A percentile compares a stretch with the other conserved stretches of the same genome.
Conservation (phyloP, 2,888 invertebrate species). For the Agrochola lota region DNA sequence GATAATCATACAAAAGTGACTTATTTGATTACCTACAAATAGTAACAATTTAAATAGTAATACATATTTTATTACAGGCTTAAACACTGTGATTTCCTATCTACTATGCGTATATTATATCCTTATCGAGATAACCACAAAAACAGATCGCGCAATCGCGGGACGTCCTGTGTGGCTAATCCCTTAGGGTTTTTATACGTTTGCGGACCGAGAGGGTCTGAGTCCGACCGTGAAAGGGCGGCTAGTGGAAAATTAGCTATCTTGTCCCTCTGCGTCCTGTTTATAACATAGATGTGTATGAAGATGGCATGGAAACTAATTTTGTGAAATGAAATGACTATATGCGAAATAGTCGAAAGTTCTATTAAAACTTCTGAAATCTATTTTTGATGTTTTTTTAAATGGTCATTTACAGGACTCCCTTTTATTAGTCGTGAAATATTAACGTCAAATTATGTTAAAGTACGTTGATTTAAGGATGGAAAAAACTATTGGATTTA, state of each 20-base stretch:
- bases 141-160: neutral
- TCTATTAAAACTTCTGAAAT: neutral
- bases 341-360: neutral
- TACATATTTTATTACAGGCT: neutral
- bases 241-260: slow-evolving; percentile 60
- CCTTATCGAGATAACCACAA: neutral
- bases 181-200: slow-evolving; percentile 23
- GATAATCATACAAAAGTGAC: neutral
- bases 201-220: neutral
- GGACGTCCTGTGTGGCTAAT: neutral
- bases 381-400: neutral
- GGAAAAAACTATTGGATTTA: no score
- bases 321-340: neutral
- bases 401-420: no score
- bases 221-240: slow-evolving; percentile 7
- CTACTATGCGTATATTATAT: neutral
- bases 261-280: neutral
- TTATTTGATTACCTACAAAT: neutral
- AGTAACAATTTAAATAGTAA: neutral
- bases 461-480: no score
- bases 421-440: no score
- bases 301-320: neutral
- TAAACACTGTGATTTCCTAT: neutral
- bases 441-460: no score
- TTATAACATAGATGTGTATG: slow-evolving; percentile 9